A percentile compares a stretch with the other conserved stretches of the same genome.
Conservation (phyloP, 1,140 invertebrate genomes). For the Megathymus violae region DNA sequence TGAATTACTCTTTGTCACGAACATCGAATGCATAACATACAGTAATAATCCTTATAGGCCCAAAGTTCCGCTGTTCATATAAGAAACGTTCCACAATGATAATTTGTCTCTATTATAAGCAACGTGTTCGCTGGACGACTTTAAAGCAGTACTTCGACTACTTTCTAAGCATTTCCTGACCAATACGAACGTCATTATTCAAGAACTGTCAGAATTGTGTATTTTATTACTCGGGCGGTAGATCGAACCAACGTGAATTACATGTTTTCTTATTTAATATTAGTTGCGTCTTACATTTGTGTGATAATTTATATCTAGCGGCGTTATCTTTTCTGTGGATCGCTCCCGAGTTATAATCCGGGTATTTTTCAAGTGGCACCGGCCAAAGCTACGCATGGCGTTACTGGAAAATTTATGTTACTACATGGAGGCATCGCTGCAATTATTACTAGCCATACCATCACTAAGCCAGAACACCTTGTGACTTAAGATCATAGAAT, state of each 20-base stretch:
- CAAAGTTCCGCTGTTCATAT: neutral
- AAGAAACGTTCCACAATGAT: constrained; percentile 33
- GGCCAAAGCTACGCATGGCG: constrained; percentile 50
- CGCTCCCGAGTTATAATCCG: constrained; percentile 80
- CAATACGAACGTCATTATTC: constrained; percentile 79
- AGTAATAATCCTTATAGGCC: neutral
- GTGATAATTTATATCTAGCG: constrained; percentile 79
- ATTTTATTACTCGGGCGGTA: constrained; percentile 73
- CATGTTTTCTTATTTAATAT: constrained; percentile 83
- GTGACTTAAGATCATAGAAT: constrained; percentile 21
- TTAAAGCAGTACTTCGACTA: constrained; percentile 48
- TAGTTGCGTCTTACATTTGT: constrained; percentile 78
- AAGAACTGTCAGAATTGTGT: constrained; percentile 81
- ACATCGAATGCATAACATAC: neutral
- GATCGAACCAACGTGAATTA: constrained; percentile 77
- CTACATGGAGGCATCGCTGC: constrained; percentile 58
- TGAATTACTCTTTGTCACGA: constrained; percentile 43
- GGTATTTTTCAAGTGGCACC: constrained; percentile 77
- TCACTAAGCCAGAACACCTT: constrained; percentile 33
- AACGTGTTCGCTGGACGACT: constrained; percentile 40
- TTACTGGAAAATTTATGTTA: constrained; percentile 74
- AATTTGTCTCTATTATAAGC: constrained; percentile 38
- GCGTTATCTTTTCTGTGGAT: constrained; percentile 73
- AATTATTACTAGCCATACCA: constrained; percentile 65
- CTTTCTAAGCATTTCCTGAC: constrained; percentile 77